Conservation (phyloP, 2,113 vertebrate species). For the Turnix velox region DNA sequence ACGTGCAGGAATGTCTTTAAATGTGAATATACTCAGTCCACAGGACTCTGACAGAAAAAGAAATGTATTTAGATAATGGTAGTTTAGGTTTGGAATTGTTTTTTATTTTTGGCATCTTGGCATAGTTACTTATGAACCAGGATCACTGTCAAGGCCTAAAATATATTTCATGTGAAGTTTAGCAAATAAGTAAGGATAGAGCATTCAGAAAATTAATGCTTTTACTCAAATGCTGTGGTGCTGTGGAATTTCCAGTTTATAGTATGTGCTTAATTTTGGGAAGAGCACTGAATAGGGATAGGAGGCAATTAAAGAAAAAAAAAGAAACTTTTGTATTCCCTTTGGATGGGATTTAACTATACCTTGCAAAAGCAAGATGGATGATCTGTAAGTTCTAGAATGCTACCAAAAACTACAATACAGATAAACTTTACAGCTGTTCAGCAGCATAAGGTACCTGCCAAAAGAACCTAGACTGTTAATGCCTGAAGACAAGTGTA, state of each 20-base stretch:
- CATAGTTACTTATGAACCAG: not conserved
- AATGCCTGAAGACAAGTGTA: not conserved
- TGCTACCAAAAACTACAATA: not conserved
- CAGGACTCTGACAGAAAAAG: not conserved
- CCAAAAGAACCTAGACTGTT: not conserved
- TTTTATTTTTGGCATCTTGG: not conserved
- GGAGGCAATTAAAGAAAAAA: not conserved
- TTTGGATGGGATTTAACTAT: not conserved
- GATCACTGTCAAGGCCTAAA: not conserved
- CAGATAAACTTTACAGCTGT: not conserved
- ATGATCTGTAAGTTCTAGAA: not conserved
- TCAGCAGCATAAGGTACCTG: constrained; percentile 1
- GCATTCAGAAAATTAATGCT: constrained; percentile 1
- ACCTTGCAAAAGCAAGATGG: not conserved
- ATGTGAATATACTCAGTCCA: not conserved
- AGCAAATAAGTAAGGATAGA: not conserved
- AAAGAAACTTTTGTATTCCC: not conserved
- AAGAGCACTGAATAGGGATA: not conserved
- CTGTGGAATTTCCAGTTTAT: not conserved
- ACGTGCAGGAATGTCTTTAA: not conserved
- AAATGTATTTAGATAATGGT: not conserved
- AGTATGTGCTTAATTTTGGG: not conserved
- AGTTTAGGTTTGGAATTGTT: not conserved
- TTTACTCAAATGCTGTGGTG: not conserved
- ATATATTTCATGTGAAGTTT: not conserved